phyloP scores from a whole-genome alignment of 2,888 invertebrate species.

The Dryobotodes eremita region DNA sequence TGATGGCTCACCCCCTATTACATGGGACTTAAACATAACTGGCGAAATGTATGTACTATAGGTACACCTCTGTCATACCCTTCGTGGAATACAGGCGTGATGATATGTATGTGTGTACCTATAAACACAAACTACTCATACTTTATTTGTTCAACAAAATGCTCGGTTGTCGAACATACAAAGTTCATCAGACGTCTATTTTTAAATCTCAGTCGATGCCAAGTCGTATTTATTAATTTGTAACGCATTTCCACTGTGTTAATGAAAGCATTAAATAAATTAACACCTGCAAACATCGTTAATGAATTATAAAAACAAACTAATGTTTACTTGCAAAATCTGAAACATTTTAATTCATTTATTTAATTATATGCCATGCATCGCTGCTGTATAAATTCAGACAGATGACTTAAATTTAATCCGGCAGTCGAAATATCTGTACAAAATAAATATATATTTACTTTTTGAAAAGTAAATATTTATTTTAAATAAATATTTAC shows the following conservation, averaged over 20 bases:
- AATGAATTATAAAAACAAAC: slow-evolving; percentile 44
- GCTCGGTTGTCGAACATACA: slow-evolving; percentile 47
- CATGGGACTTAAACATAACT: neutral
- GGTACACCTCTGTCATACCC: neutral
- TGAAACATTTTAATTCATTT: neutral
- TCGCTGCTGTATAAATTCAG: neutral
- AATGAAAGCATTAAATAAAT: slow-evolving; percentile 60
- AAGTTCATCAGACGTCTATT: slow-evolving; percentile 59
- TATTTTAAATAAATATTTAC: too few relatives aligned
- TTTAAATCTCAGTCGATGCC: slow-evolving; percentile 64
- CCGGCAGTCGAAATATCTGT: too few relatives aligned
- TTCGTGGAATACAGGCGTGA: neutral
- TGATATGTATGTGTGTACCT: too few relatives aligned
- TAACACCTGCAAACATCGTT: slow-evolving; percentile 41
- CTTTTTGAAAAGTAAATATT: too few relatives aligned
- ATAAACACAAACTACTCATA: slow-evolving; percentile 13
- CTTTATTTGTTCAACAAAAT: slow-evolving; percentile 41
- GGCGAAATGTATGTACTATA: neutral
- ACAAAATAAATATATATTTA: neutral
- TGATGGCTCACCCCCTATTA: neutral
- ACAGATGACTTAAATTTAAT: too few relatives aligned
- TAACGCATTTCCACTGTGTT: slow-evolving; percentile 54
- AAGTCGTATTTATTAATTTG: slow-evolving; percentile 69
- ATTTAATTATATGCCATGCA: neutral
- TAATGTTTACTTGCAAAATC: neutral